phyloP scores from a whole-genome alignment of 1,140 invertebrate genomes.

The Plutomurus gul region DNA sequence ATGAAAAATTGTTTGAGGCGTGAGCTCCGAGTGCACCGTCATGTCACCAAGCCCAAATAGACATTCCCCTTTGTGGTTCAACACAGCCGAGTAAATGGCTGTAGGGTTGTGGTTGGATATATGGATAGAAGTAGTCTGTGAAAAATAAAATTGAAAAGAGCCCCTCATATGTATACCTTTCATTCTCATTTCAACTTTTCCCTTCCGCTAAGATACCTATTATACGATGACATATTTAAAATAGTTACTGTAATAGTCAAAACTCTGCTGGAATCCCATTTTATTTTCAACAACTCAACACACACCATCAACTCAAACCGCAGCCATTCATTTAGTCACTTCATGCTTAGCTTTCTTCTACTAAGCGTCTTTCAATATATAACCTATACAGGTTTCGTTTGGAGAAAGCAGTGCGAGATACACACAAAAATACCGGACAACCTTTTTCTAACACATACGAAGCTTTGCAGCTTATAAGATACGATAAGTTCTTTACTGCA shows the following conservation, averaged over 20 bases:
- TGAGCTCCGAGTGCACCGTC: slow-evolving; percentile 75
- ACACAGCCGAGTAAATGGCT: slow-evolving; percentile 73
- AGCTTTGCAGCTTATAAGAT: background rate
- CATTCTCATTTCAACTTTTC: no score
- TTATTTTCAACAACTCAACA: slow-evolving; percentile 14
- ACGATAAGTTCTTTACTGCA: slow-evolving; percentile 16
- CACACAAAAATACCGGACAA: background rate
- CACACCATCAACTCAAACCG: background rate
- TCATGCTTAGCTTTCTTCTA: slow-evolving; percentile 16
- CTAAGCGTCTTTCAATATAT: background rate
- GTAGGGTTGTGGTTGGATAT: slow-evolving; percentile 59
- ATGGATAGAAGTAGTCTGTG: no score
- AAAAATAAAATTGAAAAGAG: no score
- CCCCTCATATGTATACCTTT: no score
- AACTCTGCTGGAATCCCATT: slow-evolving; percentile 49
- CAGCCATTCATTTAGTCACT: slow-evolving; percentile 2
- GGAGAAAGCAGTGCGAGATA: background rate
- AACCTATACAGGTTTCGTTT: background rate
- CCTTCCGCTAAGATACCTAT: no score
- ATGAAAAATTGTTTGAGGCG: slow-evolving; percentile 58
- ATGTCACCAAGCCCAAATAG: slow-evolving; percentile 81
- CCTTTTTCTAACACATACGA: background rate
- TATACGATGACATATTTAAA: no score
- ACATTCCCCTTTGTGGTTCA: slow-evolving; percentile 75
- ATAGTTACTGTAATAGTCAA: no score